Evolutionary conservation across 1,140 invertebrate species (phyloP), one percentile per base, ranked within the genome.

Genomic region (Pteromalus puparum): DNA sequence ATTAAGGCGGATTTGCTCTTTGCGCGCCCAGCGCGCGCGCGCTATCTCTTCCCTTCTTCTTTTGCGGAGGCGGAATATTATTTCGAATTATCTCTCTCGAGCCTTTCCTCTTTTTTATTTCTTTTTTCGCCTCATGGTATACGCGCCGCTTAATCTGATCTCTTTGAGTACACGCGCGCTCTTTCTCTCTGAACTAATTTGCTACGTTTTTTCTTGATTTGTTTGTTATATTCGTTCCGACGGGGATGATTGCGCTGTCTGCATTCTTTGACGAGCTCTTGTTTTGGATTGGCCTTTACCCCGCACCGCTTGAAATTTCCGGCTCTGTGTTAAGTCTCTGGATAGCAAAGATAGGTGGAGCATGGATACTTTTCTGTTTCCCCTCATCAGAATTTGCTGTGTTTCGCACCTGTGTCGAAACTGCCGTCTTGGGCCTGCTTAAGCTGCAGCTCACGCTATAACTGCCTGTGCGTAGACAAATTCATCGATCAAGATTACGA

Each of bases 61-160:
- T 28, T 26, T 42, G 42, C 82, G 46, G 68, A 84, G 76, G 82
- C 34, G 48, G 82, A 61, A 80, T 81, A 84, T 84, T 84, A 79
- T 84, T 77, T 72, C 76, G 30, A 79, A 84, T 84, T 73, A 83
- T 30, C 67, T 76, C 46, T n/a, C 38, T 21, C 67, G 21, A 12
- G 42, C 21, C 67, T 42, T 73, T 30, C 15, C 61, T 83, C 61
- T 65, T 78, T 12, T 38, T 61, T 78, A 38, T 30, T 30, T 74
- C 26, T 30, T 74, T 10, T 74, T 10, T 74, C 18, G 70, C 26
- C 28, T 79, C 48, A 34, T 12, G 4, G 3, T 34, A 5, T 34
- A 34, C 30, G 53, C 53, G 18, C 18, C 53, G 46, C 21, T 70
- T 77, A 72, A 61, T 78, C n/a, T 9, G 24, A 53, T 70, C n/a